phyloP scores from a whole-genome alignment of 2,888 invertebrate genomes.

The Ganaspis brasiliensis region DNA sequence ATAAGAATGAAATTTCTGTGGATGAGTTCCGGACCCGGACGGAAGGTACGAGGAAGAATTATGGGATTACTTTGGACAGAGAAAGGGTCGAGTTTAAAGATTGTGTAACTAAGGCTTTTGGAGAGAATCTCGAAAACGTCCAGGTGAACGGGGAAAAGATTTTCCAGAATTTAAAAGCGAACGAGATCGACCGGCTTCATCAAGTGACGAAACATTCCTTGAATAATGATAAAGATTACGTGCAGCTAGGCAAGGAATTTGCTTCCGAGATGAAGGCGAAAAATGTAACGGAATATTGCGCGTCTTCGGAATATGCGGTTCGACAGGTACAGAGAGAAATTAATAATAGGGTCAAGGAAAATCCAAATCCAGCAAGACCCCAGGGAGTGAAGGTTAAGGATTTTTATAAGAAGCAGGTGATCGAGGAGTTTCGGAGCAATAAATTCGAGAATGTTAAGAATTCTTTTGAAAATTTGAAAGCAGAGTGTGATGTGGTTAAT shows the following conservation, averaged over 20 bases:
- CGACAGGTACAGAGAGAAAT: not conserved
- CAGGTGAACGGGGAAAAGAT: not conserved
- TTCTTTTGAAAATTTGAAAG: not conserved
- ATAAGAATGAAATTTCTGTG: not conserved
- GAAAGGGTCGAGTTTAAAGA: not conserved
- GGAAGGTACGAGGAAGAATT: not conserved
- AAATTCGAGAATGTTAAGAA: not conserved
- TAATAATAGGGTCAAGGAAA: not conserved
- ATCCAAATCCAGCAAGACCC: not conserved
- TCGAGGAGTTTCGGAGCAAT: not conserved
- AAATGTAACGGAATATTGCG: not conserved
- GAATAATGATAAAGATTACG: not conserved
- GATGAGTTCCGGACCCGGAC: not conserved
- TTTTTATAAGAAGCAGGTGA: not conserved
- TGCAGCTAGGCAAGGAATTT: not conserved
- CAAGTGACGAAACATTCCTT: not conserved
- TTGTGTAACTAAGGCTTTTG: not conserved
- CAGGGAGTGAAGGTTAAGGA: not conserved
- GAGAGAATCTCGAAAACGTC: not conserved
- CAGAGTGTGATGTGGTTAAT: not conserved
- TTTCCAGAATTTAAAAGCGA: not conserved
- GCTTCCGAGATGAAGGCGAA: not conserved
- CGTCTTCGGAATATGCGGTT: not conserved
- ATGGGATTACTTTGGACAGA: not conserved
- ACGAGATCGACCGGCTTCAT: slow-evolving; percentile 1